These are phyloP conservation scores for Xanthia togata DNA, from an alignment of 2,888 invertebrate species.

Conservation along the genomic window DNA sequence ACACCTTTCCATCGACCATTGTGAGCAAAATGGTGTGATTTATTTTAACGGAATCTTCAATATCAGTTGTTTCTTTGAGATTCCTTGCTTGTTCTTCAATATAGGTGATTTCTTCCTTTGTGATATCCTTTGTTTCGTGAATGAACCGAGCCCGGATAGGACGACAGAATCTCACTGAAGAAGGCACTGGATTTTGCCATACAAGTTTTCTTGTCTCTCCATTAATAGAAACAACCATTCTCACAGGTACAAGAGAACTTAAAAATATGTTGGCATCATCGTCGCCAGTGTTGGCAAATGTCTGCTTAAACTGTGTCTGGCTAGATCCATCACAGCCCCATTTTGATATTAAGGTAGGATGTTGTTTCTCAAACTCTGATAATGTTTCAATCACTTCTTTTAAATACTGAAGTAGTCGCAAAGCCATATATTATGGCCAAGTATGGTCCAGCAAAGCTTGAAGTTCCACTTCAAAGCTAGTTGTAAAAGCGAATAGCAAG, in stretches of 20 bases:
- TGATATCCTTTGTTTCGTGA: conserved; percentile 12
- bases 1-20: conserved; percentile 12
- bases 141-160: conserved; percentile 5
- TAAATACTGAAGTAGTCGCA: neutral
- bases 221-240: neutral
- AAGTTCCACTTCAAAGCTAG: conserved; percentile 1
- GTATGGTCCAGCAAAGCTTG: conserved; percentile 10
- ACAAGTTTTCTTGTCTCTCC: conserved; percentile 1
- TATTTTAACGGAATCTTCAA: no score
- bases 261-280: conserved; percentile 4
- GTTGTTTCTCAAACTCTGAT: neutral
- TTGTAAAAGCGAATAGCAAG: neutral
- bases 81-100: conserved; percentile 12
- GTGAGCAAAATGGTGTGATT: neutral
- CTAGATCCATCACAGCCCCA: conserved; percentile 13
- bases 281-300: neutral
- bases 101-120: conserved; percentile 6
- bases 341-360: conserved; percentile 1
- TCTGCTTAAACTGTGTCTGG: no score
- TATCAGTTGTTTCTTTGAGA: neutral
- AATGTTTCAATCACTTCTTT: no score
- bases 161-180: neutral
- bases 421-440: no score
- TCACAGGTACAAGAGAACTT: conserved; percentile 10
- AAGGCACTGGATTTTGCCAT: conserved; percentile 9